Percentiles rank a stretch among this genome's conserved stretches.
Evolutionary conservation across 1,140 invertebrate genomes (phyloP).

Genomic region (Lepidurus packardi): DNA sequence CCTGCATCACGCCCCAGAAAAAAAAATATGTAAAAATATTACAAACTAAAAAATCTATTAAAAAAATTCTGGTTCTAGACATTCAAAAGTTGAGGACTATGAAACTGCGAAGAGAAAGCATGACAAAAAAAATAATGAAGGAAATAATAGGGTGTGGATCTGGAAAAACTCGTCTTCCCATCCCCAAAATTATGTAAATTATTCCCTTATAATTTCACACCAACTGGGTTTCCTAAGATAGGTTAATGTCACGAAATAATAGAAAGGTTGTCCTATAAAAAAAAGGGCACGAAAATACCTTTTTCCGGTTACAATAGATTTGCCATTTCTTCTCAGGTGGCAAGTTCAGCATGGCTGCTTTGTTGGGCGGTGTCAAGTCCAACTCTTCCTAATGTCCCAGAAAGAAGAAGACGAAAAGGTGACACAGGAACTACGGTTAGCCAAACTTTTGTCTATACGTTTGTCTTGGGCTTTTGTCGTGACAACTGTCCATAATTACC

Average conservation of each 20-base stretch:
- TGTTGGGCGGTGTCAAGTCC: conserved; percentile 85
- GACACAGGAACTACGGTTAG: conserved; percentile 2
- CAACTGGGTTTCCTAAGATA: too few relatives aligned
- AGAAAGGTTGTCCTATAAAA: background rate
- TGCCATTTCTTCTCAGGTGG: conserved; percentile 95
- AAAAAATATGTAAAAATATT: background rate
- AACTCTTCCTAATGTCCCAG: conserved; percentile 69
- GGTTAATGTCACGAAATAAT: background rate
- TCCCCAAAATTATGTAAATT: background rate
- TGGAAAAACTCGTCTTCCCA: background rate
- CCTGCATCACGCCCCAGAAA: conserved; percentile 37
- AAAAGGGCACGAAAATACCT: conserved; percentile 32
- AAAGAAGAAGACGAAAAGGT: conserved; percentile 34
- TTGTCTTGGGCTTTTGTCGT: background rate
- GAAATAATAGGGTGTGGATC: background rate
- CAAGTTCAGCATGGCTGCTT: conserved; percentile 83
- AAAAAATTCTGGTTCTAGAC: background rate
- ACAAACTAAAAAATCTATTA: background rate
- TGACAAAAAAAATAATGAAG: background rate
- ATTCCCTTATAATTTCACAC: background rate
- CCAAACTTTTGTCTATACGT: conserved; percentile 29
- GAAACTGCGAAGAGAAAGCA: too few relatives aligned
- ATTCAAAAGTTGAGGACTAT: too few relatives aligned
- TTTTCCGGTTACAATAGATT: conserved; percentile 86
- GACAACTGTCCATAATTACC: background rate